Evolutionary conservation across 2,888 invertebrate genomes (phyloP), one percentile per base, ranked within the genome.

Genomic region (Melinopterus prodromus): DNA sequence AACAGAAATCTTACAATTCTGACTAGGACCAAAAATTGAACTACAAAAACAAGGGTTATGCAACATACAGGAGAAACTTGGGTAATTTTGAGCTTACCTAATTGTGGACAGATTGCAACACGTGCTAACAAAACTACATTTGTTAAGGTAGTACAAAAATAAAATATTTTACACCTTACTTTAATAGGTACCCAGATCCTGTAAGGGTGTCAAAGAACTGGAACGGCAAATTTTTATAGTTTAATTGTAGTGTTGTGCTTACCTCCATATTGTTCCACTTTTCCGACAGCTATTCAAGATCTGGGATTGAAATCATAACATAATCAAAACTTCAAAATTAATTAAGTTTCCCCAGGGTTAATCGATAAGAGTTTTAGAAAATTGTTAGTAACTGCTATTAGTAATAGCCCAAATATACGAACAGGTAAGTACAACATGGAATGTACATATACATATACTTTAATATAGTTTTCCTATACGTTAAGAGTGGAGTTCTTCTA

Each of bases 11-110:
- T 53, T 53, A 53, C 12, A 53, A 53, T 53, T 53, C 53, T 53
- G 53, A 53, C 53, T 53, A 53, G 53, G 53, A 53, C 5, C 53
- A 53, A 53, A 53, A 53, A 53, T 53, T 9, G 2, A 53, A 53
- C 53, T 53, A 53, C 12, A 53, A 53, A 53, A 53, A 53, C 53
- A 12, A 53, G 53, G 12, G 9, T 53, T 53, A 7, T 6, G 12
- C 53, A 53, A 53, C 53, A 53, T 53, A 53, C 53, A 53, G 53
- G 53, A 53, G 53, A 53, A 53, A 53, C 53, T 53, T 53, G 53
- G 53, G 53, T 53, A 53, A 53, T 53, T 53, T 53, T 53, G 53
- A 53, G 53, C 9, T 53, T 53, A 53, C 12, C 53, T 53, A 53
- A 12, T 53, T 53, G 53, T 53, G 53, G 53, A 53, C 53, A 53